A percentile compares a stretch with the other conserved stretches of the same genome.
phyloP scores from a whole-genome alignment of 2,797 vertebrate species.

The Sternotherus odoratus region DNA sequence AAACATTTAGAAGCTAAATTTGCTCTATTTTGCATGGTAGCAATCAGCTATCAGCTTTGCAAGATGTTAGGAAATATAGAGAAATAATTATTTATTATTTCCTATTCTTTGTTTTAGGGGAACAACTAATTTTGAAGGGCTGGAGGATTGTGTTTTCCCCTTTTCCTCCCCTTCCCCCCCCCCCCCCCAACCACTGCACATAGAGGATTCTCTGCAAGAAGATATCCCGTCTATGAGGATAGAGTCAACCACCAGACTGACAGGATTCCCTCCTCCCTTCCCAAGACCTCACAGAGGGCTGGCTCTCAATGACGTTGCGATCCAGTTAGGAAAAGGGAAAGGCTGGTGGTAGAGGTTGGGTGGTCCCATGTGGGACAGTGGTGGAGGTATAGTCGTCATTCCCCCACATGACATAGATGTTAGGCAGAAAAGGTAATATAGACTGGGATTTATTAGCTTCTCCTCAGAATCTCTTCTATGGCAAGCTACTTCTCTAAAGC shows the following conservation, averaged over 20 bases:
- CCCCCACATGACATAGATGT: not conserved
- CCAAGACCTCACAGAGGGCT: fast-evolving
- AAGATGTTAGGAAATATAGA: not conserved
- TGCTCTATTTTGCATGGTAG: fast-evolving
- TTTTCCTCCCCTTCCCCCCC: fast-evolving
- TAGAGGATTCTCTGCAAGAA: fast-evolving
- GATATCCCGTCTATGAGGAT: fast-evolving
- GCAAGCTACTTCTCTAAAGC: not conserved
- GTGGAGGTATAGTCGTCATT: not conserved
- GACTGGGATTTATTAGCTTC: not conserved
- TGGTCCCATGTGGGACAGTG: not conserved
- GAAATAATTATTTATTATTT: not conserved
- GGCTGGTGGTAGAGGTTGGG: not conserved
- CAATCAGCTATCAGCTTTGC: fast-evolving
- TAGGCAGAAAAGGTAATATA: not conserved
- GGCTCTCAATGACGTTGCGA: fast-evolving
- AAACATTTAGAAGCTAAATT: fast-evolving
- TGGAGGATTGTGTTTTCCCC: not conserved
- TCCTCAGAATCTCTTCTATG: not conserved
- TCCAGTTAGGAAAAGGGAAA: fast-evolving
- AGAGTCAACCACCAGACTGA: fast-evolving
- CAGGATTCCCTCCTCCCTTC: not conserved
- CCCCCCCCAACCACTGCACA: not conserved
- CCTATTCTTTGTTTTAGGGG: not conserved
- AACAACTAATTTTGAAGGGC: fast-evolving